A percentile compares a stretch with the other conserved stretches of the same genome.
Evolutionary conservation across 2,888 invertebrate species (phyloP).

Genomic region (Torymus aiolomorphi): DNA sequence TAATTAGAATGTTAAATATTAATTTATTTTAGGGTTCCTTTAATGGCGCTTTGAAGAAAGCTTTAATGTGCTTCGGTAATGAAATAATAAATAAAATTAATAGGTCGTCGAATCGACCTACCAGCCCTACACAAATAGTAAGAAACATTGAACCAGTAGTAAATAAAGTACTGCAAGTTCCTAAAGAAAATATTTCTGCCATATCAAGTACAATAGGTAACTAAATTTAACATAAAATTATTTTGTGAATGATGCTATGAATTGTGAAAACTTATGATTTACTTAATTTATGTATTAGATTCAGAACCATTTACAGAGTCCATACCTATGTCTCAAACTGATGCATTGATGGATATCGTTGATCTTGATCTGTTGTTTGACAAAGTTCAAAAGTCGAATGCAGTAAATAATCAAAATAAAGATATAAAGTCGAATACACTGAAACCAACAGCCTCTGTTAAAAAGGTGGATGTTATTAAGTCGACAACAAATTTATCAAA

Average conservation of each 20-base stretch:
- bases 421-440: too few relatives aligned
- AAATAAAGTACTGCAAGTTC: neutral
- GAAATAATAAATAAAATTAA: slow-evolving; percentile 38
- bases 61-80: slow-evolving; percentile 56
- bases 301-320: slow-evolving; percentile 17
- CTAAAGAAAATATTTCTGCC: slow-evolving; percentile 11
- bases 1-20: neutral
- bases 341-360: slow-evolving; percentile 50
- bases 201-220: slow-evolving; percentile 20
- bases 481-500: neutral
- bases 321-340: slow-evolving; percentile 52
- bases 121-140: slow-evolving; percentile 10
- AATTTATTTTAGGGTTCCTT: slow-evolving; percentile 54
- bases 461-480: neutral
- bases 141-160: neutral
- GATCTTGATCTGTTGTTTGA: slow-evolving; percentile 43
- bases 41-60: slow-evolving; percentile 55
- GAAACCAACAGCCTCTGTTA: too few relatives aligned
- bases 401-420: too few relatives aligned
- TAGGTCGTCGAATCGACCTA: slow-evolving; percentile 13
- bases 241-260: neutral
- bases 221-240: slow-evolving; percentile 1
- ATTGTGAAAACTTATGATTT: neutral
- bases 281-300: slow-evolving; percentile 27
- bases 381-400: slow-evolving; percentile 34